A percentile compares a stretch with the other conserved stretches of the same genome.
phyloP scores from a whole-genome alignment of 2,888 invertebrate species.

The Tetragonula carbonaria region DNA sequence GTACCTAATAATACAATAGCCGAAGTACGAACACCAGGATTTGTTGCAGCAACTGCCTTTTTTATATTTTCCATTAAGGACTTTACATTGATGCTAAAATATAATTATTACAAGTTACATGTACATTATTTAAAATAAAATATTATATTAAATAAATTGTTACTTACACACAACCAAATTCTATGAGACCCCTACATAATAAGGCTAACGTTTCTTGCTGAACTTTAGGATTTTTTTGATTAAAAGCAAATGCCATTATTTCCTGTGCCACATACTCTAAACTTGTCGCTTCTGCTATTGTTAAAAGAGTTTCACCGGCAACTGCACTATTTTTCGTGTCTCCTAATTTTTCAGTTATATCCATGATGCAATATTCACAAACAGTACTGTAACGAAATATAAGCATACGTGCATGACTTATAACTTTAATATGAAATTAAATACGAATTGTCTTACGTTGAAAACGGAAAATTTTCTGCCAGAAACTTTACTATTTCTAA shows the following conservation, averaged over 20 bases:
- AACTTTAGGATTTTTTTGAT: constrained; percentile 95
- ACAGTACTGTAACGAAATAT: constrained; percentile 85
- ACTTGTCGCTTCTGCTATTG: constrained; percentile 91
- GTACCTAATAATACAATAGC: constrained; percentile 91
- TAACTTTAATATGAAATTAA: background rate
- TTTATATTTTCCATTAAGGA: constrained; percentile 91
- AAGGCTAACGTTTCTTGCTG: constrained; percentile 94
- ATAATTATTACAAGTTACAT: constrained; percentile 45
- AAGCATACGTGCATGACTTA: constrained; percentile 9
- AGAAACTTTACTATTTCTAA: constrained; percentile 92
- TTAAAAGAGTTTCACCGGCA: constrained; percentile 89
- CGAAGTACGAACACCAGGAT: constrained; percentile 92
- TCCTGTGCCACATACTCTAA: constrained; percentile 90
- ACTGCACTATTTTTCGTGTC: constrained; percentile 91
- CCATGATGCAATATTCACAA: constrained; percentile 90
- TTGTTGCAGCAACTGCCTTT: constrained; percentile 93
- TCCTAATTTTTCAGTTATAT: constrained; percentile 93
- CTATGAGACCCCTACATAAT: constrained; percentile 91
- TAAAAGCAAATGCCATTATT: constrained; percentile 90
- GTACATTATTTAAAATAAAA: background rate
- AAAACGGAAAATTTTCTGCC: constrained; percentile 90
- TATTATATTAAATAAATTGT: background rate
- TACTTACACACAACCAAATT: constrained; percentile 94
- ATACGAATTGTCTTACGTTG: constrained; percentile 84
- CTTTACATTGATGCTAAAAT: constrained; percentile 88